These are phyloP conservation scores for Dorcus parallelipipedus DNA, from an alignment of 2,888 invertebrate genomes.

Conservation along the genomic window DNA sequence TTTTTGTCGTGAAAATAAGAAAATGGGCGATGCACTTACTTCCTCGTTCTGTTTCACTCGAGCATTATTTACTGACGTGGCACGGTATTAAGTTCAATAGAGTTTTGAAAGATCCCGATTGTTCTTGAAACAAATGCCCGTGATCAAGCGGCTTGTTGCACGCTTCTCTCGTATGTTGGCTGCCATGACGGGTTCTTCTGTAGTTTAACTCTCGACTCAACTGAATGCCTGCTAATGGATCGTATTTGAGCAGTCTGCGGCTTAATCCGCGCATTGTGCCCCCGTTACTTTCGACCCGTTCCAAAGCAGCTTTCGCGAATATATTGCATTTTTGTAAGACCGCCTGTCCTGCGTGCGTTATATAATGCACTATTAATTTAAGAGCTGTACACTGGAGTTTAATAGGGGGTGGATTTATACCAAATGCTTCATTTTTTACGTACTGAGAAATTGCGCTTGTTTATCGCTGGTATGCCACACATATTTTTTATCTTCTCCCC, in stretches of 20 bases:
- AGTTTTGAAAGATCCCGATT: not conserved
- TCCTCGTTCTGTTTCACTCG: not conserved
- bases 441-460: no score
- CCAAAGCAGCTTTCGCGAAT: no score
- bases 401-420: no score
- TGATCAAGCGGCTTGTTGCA: constrained; percentile 1
- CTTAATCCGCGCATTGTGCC: not conserved
- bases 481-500: no score
- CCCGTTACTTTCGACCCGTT: not conserved
- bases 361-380: no score
- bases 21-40: no score
- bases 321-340: no score
- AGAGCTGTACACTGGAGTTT: no score
- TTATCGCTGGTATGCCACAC: no score
- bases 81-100: not conserved
- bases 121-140: constrained; percentile 2
- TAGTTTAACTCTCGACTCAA: not conserved
- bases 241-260: not conserved
- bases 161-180: not conserved
- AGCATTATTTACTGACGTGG: not conserved
- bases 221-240: constrained; percentile 2
- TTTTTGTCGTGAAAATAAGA: no score
- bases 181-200: not conserved
- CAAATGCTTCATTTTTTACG: no score
- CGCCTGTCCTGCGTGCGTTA: no score